phyloP scores from a whole-genome alignment of 2,113 vertebrate species.

The Balaeniceps rex region DNA sequence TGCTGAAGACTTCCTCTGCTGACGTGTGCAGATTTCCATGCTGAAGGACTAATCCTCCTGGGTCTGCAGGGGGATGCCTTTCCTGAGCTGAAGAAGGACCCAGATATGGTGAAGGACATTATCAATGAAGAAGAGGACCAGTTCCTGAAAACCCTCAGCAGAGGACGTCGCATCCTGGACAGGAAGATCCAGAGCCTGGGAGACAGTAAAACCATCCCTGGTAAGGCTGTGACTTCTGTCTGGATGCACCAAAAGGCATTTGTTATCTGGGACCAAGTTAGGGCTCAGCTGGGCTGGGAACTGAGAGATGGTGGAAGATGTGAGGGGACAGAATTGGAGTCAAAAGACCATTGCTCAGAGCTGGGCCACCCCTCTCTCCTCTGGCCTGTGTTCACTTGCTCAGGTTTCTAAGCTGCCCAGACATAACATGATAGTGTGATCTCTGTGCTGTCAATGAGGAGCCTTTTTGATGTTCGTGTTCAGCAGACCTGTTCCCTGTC shows the following conservation, averaged over 20 bases:
- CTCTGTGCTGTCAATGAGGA: background rate
- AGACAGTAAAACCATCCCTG: constrained; percentile 87
- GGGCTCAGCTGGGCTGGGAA: background rate
- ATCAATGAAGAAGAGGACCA: constrained; percentile 96
- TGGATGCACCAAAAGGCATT: background rate
- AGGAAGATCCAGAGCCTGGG: constrained; percentile 94
- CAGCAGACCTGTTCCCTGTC: background rate
- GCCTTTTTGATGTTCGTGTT: background rate
- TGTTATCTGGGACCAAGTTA: background rate
- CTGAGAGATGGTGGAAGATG: background rate
- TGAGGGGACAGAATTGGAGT: background rate
- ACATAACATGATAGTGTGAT: background rate
- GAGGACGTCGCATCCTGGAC: constrained; percentile 95
- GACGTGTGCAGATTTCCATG: background rate
- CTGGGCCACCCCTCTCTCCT: background rate
- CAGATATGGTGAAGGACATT: constrained; percentile 96
- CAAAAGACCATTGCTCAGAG: background rate
- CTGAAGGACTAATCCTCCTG: background rate
- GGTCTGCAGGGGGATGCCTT: constrained; percentile 88
- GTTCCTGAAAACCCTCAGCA: constrained; percentile 96
- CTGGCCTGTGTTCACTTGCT: background rate
- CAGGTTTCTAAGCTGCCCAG: background rate
- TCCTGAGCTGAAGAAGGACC: constrained; percentile 95
- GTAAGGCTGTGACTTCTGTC: constrained; percentile 61
- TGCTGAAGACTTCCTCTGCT: background rate